These are phyloP conservation scores for Mya arenaria DNA, from an alignment of 1,140 invertebrate species.

Conservation along the genomic window DNA sequence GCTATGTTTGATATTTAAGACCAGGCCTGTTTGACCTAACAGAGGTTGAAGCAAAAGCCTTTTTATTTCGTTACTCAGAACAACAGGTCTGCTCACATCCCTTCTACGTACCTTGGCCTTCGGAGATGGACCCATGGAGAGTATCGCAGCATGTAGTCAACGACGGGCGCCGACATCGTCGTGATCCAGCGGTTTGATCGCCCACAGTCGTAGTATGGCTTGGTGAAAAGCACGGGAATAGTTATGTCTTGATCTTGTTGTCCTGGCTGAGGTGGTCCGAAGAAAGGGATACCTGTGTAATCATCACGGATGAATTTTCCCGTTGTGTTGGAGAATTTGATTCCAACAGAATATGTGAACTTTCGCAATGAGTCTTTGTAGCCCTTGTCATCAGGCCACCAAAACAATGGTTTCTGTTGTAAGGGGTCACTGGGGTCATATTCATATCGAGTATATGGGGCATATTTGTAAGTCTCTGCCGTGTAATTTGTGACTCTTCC, in stretches of 20 bases:
- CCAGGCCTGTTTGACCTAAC: too few species aligned
- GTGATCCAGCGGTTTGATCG: conserved; percentile 98
- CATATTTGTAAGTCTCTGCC: conserved; percentile 93
- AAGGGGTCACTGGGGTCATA: conserved; percentile 33
- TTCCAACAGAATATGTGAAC: conserved; percentile 89
- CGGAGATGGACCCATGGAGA: conserved; percentile 94
- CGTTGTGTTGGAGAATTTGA: conserved; percentile 96
- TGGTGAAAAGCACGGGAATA: conserved; percentile 96
- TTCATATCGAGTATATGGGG: conserved; percentile 88
- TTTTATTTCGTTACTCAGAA: too few species aligned
- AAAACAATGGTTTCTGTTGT: conserved; percentile 79
- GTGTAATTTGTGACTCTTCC: conserved; percentile 92
- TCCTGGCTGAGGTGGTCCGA: conserved; percentile 80
- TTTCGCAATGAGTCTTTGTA: conserved; percentile 93
- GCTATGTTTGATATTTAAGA: too few species aligned
- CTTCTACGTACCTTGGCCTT: conserved; percentile 95
- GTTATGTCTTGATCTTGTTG: conserved; percentile 82
- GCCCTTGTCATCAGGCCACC: conserved; percentile 86
- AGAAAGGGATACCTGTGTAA: conserved; percentile 73
- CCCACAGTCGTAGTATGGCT: conserved; percentile 98
- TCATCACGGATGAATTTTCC: conserved; percentile 80
- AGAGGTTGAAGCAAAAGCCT: too few species aligned
- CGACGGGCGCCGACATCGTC: conserved; percentile 95
- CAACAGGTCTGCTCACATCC: too few species aligned
- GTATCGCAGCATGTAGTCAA: conserved; percentile 97